Evolutionary conservation across 1,140 invertebrate genomes (phyloP), one percentile per base, ranked within the genome.

Genomic region (Hetaerina americana): DNA sequence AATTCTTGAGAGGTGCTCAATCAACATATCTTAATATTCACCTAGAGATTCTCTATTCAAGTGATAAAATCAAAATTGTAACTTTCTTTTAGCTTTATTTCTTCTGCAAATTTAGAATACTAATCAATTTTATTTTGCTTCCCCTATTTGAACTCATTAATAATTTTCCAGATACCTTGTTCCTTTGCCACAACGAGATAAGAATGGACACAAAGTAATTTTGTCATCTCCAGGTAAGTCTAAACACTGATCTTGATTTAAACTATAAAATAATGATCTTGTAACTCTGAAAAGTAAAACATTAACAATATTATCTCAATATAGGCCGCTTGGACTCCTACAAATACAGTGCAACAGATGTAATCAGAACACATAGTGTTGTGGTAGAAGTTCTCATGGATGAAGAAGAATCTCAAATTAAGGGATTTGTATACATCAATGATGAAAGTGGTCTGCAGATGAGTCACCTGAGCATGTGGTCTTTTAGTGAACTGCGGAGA

Each of bases 361-460:
- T 94, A 88, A 88, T 89, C 0, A 83, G 88, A 18, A 85, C 89
- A 0, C 90, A 93, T 77, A 88, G 89, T 66, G 81, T 93, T 76
- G 86, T 93, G 12, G 87, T 89, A 26, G 92, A 94, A 77, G 81
- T 88, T 0, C 78, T 93, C 0, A 84, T 93, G 81, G 90, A 93
- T 76, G 91, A 93, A 72, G 90, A 93, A 73, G 83, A 90, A 27
- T 92, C 90, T 66, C 92, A 93, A 78, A 75, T 79, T 10, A 72
- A 76, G 74, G 77, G 76, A 8, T 75, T 91, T 78, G 88, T 87
- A 0, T 90, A 95, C 76, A 86, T 95, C 24, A 92, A 94, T 75
- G 92, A 94, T 77, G 90, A 94, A 76, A 89, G 88, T 66, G 91
- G 91, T 49, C 85, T 94, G 77, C 87, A 88, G 71, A 92, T 94